These are phyloP conservation scores for Lepus oiostolus DNA, from an alignment of 2,797 vertebrate genomes.

Conservation along the genomic window DNA sequence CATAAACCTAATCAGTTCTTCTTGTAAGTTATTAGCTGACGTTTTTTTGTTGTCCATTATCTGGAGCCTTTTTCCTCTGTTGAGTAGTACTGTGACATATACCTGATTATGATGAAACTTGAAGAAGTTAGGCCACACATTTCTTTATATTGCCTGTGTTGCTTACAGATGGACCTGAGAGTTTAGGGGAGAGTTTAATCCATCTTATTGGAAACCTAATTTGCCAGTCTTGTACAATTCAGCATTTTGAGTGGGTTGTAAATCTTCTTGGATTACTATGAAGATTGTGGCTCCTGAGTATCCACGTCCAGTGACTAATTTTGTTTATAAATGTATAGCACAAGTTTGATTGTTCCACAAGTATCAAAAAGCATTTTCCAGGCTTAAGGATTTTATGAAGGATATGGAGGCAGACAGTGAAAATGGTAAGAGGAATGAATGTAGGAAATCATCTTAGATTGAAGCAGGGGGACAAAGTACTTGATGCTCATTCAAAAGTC, in stretches of 20 bases:
- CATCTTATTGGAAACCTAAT: not conserved
- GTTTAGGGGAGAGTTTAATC: not conserved
- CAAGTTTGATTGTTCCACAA: not conserved
- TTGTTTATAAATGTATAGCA: not conserved
- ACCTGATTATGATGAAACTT: not conserved
- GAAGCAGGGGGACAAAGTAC: not conserved
- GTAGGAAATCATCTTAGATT: constrained; percentile 22
- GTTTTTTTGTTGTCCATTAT: not conserved
- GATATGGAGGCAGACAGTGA: not conserved
- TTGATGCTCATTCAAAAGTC: not conserved
- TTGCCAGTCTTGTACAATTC: constrained; percentile 20
- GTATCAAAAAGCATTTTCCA: constrained; percentile 10
- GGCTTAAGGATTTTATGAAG: not conserved
- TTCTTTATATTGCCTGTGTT: not conserved
- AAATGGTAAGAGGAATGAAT: not conserved
- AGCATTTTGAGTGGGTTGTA: constrained; percentile 40
- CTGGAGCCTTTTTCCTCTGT: not conserved
- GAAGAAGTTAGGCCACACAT: not conserved
- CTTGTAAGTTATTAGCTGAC: not conserved
- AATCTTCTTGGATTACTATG: not conserved
- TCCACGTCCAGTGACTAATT: constrained; percentile 29
- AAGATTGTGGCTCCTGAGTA: not conserved
- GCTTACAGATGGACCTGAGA: not conserved
- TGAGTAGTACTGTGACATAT: not conserved
- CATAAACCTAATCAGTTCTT: not conserved